Conservation (phyloP, 1,140 invertebrate species). For the Neuroterus valhalla region DNA sequence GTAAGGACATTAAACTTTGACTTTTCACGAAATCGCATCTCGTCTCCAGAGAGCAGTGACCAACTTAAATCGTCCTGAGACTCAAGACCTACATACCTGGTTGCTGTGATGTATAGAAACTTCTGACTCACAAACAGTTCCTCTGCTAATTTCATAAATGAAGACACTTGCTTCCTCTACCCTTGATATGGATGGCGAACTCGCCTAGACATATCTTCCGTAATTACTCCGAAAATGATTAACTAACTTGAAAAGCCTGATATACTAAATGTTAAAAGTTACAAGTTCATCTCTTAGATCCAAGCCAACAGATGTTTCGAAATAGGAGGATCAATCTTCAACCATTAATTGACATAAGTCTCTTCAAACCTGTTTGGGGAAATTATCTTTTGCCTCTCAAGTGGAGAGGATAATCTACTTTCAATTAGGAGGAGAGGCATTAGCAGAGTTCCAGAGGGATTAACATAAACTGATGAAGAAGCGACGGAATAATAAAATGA, state of each 20-base stretch:
- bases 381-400: not conserved
- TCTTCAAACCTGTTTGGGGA: constrained; percentile 10
- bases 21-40: not conserved
- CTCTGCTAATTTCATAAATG: constrained; percentile 37
- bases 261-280: not conserved
- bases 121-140: constrained; percentile 40
- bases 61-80: constrained; percentile 44
- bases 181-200: not conserved
- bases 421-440: no score
- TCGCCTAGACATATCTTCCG: not conserved
- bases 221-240: not conserved
- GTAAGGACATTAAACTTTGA: constrained; percentile 20
- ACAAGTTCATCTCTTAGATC: not conserved
- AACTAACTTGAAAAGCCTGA: not conserved
- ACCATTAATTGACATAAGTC: not conserved
- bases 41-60: constrained; percentile 45
- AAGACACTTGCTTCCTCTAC: not conserved
- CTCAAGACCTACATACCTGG: constrained; percentile 28
- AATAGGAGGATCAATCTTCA: not conserved
- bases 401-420: not conserved
- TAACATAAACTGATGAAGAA: no score
- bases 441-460: no score
- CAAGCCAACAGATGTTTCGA: not conserved
- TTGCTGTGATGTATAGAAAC: constrained; percentile 26
- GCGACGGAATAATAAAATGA: no score